These are phyloP conservation scores for Luperina nickerlii DNA, from an alignment of 2,888 invertebrate species.

Conservation along the genomic window DNA sequence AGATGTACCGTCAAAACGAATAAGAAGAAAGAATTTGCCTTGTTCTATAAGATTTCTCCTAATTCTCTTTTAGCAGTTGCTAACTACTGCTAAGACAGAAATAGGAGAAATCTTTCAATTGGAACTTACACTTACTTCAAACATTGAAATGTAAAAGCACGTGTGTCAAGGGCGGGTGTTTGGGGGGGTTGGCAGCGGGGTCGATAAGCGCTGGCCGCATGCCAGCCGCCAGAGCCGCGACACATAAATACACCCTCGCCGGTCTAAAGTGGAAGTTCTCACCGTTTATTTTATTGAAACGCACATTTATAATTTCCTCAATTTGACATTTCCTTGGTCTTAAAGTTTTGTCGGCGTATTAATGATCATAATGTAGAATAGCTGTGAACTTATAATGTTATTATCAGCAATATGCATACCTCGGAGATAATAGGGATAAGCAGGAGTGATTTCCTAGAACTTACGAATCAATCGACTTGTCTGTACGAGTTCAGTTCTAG, in stretches of 20 bases:
- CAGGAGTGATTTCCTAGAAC: background rate
- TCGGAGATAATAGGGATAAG: background rate
- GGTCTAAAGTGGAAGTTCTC: conserved; percentile 75
- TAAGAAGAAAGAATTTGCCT: background rate
- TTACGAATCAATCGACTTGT: background rate
- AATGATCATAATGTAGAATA: conserved; percentile 6
- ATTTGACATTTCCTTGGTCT: conserved; percentile 35
- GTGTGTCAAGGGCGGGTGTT: conserved; percentile 71
- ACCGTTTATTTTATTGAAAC: conserved; percentile 59
- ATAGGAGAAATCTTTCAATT: background rate
- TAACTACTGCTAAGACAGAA: background rate
- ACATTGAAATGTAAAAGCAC: conserved; percentile 56
- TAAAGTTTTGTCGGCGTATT: conserved; percentile 30
- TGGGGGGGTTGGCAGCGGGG: conserved; percentile 72
- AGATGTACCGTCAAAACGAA: background rate
- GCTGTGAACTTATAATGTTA: background rate
- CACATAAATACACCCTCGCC: conserved; percentile 85
- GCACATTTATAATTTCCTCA: conserved; percentile 47
- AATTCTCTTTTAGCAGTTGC: background rate
- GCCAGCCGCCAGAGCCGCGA: conserved; percentile 86
- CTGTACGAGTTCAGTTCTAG: background rate
- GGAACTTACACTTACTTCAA: conserved; percentile 16
- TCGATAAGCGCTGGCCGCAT: conserved; percentile 89
- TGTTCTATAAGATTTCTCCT: background rate
- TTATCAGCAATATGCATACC: background rate